Evolutionary conservation across 2,113 vertebrate species (phyloP).

Genomic region (Alosa alosa): DNA sequence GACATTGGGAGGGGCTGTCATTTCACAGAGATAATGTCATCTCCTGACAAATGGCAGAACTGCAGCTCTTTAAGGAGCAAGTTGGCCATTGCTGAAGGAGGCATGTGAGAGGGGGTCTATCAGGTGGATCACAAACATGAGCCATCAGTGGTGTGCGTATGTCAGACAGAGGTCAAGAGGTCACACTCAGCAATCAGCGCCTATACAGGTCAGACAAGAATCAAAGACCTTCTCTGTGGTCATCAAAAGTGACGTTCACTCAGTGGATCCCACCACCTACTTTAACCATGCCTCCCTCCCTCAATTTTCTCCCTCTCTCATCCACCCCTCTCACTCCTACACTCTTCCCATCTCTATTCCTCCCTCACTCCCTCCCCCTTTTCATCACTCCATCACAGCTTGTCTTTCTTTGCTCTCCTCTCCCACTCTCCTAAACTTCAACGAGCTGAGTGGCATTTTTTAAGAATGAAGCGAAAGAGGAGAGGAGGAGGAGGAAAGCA

Average conservation of each 20-base stretch:
- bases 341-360: background rate
- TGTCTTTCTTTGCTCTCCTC: slow-evolving; percentile 13
- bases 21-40: background rate
- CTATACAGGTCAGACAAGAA: background rate
- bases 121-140: background rate
- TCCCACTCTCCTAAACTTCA: slow-evolving; percentile 1
- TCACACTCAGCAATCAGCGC: background rate
- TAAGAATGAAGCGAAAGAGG: slow-evolving; percentile 68
- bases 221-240: background rate
- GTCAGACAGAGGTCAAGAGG: background rate
- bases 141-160: background rate
- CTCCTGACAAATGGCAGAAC: background rate
- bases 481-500: slow-evolving; percentile 58
- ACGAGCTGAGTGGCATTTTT: slow-evolving; percentile 31
- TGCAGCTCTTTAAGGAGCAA: background rate
- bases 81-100: background rate
- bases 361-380: background rate
- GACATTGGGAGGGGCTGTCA: background rate
- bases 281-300: background rate
- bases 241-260: background rate
- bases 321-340: background rate
- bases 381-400: slow-evolving; percentile 15
- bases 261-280: background rate
- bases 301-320: background rate
- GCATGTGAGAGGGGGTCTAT: background rate